Percentiles rank a stretch among this genome's conserved stretches.
Evolutionary conservation across 2,888 invertebrate genomes (phyloP).

Genomic region (Microctonus hyperodae): DNA sequence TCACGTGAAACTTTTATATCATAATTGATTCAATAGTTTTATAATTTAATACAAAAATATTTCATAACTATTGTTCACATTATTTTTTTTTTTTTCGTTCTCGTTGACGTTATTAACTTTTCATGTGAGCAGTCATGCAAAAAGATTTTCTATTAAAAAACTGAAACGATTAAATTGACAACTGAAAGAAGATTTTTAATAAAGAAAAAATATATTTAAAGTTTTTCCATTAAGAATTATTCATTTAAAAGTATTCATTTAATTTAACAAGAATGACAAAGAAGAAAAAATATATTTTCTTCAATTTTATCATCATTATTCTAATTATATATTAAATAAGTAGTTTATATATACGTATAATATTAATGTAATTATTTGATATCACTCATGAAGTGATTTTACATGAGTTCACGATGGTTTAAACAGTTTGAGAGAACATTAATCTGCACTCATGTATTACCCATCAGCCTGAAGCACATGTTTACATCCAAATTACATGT

Average conservation of each 20-base stretch:
- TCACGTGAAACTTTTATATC: too few relatives aligned
- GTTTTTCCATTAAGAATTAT: background rate
- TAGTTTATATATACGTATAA: background rate
- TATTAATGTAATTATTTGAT: slow-evolving; percentile 1
- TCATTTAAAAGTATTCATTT: background rate
- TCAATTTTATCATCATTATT: background rate
- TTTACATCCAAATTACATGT: slow-evolving; percentile 29
- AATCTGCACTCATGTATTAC: slow-evolving; percentile 23
- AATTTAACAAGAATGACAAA: background rate
- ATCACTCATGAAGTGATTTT: background rate
- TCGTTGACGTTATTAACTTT: background rate
- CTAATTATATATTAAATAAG: background rate
- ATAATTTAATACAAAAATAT: too few relatives aligned
- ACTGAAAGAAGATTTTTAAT: background rate
- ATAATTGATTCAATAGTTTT: too few relatives aligned
- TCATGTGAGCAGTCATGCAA: background rate
- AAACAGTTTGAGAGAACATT: slow-evolving; percentile 19
- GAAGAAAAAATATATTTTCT: background rate
- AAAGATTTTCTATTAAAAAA: background rate
- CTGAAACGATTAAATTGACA: background rate
- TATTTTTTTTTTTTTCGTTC: too few relatives aligned
- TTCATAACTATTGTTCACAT: too few relatives aligned
- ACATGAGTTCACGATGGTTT: slow-evolving; percentile 9
- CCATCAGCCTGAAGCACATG: slow-evolving; percentile 13
- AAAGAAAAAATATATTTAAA: background rate